phyloP scores from a whole-genome alignment of 1,140 invertebrate species.

The Caenorhabditis briggsae region DNA sequence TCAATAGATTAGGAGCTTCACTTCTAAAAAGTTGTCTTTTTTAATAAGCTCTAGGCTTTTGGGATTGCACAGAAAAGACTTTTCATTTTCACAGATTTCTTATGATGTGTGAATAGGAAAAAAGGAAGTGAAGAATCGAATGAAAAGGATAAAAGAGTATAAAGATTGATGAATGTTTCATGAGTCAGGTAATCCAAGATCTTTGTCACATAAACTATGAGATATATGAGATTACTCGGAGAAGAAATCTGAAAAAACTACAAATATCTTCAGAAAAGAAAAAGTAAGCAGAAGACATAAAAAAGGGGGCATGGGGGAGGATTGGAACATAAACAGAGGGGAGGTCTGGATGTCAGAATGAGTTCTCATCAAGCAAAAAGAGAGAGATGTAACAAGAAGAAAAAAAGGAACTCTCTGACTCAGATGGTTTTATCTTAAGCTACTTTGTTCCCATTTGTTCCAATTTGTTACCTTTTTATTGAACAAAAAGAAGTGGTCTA shows the following conservation, averaged over 20 bases:
- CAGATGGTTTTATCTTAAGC: background rate
- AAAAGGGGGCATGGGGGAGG: background rate
- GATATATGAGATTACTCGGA: background rate
- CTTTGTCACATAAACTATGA: constrained; percentile 35
- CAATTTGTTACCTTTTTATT: background rate
- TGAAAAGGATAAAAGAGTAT: background rate
- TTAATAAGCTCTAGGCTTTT: background rate
- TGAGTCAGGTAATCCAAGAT: constrained; percentile 33
- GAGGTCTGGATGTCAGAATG: constrained; percentile 25
- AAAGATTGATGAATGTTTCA: constrained; percentile 27
- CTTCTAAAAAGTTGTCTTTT: background rate
- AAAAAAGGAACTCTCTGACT: background rate
- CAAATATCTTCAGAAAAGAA: background rate
- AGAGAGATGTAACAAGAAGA: background rate
- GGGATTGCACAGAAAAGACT: too few relatives aligned
- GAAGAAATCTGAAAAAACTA: background rate
- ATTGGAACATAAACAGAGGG: background rate
- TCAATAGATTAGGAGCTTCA: background rate
- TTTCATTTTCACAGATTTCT: background rate
- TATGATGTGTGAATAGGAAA: constrained; percentile 6
- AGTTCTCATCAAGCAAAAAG: constrained; percentile 19
- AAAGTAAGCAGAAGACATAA: background rate
- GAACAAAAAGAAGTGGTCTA: too few relatives aligned
- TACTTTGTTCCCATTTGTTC: background rate
- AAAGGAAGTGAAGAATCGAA: background rate